These are phyloP conservation scores for Dolomedes plantarius DNA, from an alignment of 2,888 invertebrate genomes.

Conservation along the genomic window DNA sequence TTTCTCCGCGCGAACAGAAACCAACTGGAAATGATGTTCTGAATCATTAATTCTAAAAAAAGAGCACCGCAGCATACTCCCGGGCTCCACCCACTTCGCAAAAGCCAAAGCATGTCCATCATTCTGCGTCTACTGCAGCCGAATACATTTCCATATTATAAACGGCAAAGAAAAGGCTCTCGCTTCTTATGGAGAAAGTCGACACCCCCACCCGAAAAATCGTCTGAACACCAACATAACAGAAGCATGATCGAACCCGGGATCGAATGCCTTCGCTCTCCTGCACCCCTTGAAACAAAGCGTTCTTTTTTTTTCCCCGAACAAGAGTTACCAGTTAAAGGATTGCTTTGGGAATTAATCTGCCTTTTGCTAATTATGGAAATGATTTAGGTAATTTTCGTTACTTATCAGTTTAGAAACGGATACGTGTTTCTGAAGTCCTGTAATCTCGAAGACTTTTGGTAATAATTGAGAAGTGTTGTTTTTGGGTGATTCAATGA, in stretches of 20 bases:
- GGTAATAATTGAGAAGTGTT: background rate
- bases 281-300: slow-evolving; percentile 45
- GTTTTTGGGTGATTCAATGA: background rate
- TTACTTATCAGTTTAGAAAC: background rate
- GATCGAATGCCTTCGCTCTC: slow-evolving; percentile 18
- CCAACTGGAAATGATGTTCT: slow-evolving; percentile 71
- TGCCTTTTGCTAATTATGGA: background rate
- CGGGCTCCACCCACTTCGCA: slow-evolving; percentile 59
- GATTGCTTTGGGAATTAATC: background rate
- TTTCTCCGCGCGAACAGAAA: slow-evolving; percentile 61
- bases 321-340: background rate
- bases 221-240: slow-evolving; percentile 11
- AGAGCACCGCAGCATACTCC: slow-evolving; percentile 56
- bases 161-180: slow-evolving; percentile 61
- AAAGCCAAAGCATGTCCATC: slow-evolving; percentile 69
- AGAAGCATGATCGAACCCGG: slow-evolving; percentile 41
- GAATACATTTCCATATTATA: slow-evolving; percentile 71
- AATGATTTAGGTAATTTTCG: background rate
- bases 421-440: background rate
- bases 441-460: background rate
- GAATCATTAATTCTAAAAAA: slow-evolving; percentile 71
- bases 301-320: background rate
- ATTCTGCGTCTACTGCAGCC: slow-evolving; percentile 67
- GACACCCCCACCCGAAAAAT: background rate
- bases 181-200: background rate